Evolutionary conservation across 2,113 vertebrate species (phyloP).

Genomic region (Ptilorrhoa leucosticta): DNA sequence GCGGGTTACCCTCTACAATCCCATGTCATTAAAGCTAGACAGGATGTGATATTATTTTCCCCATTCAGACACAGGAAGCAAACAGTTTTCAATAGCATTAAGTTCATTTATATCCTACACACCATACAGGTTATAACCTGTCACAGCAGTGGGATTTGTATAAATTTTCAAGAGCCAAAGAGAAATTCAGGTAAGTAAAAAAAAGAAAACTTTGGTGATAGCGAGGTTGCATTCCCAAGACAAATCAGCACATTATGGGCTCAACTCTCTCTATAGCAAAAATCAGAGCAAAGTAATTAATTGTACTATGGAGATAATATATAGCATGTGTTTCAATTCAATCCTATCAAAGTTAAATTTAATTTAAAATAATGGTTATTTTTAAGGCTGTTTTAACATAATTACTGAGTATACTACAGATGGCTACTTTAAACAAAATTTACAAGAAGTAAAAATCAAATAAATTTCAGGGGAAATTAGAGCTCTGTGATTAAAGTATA

Average conservation of each 20-base stretch:
- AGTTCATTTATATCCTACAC: background rate
- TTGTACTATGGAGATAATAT: background rate
- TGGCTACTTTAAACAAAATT: slow-evolving; percentile 61
- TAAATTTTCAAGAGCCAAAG: background rate
- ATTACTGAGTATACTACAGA: slow-evolving; percentile 50
- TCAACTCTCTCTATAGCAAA: slow-evolving; percentile 1
- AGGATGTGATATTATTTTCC: background rate
- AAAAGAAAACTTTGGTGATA: background rate
- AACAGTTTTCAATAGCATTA: background rate
- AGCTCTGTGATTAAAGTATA: slow-evolving; percentile 59
- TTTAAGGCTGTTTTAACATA: slow-evolving; percentile 51
- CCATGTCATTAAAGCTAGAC: background rate
- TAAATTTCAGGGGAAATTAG: slow-evolving; percentile 57
- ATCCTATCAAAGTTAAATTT: slow-evolving; percentile 57
- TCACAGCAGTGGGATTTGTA: slow-evolving; percentile 3
- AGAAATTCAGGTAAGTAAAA: background rate
- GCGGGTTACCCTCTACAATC: background rate
- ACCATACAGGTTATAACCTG: background rate
- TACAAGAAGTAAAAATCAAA: slow-evolving; percentile 63
- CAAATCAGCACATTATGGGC: background rate
- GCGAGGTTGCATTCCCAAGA: slow-evolving; percentile 6
- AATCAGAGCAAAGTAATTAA: slow-evolving; percentile 42
- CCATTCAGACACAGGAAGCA: background rate
- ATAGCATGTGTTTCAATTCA: slow-evolving; percentile 45
- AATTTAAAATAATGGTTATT: slow-evolving; percentile 66